phyloP scores from a whole-genome alignment of 1,140 invertebrate genomes.

The Drosophila novamexicana region DNA sequence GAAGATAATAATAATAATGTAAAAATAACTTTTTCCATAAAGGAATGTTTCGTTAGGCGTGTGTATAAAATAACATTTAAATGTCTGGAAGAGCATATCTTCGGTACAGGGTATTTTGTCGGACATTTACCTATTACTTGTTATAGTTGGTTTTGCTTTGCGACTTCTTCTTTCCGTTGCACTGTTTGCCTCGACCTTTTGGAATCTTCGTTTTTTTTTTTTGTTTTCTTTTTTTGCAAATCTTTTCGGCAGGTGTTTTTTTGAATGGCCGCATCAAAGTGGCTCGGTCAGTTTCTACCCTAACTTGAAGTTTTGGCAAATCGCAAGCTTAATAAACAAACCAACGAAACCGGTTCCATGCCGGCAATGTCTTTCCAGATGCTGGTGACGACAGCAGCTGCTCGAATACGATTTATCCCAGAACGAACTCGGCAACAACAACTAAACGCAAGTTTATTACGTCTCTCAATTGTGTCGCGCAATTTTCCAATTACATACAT shows the following conservation, averaged over 20 bases:
- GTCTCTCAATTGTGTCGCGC: constrained; percentile 21
- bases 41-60: too few relatives aligned
- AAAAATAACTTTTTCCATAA: too few relatives aligned
- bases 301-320: constrained; percentile 32
- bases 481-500: constrained; percentile 59
- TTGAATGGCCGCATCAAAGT: constrained; percentile 23
- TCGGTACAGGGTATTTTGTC: neutral
- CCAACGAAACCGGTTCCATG: constrained; percentile 35
- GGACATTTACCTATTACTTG: neutral
- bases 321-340: constrained; percentile 21
- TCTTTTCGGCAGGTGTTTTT: constrained; percentile 45
- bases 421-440: neutral
- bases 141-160: neutral
- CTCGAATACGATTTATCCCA: constrained; percentile 15
- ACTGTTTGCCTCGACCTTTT: constrained; percentile 13
- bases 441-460: constrained; percentile 36
- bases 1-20: too few relatives aligned
- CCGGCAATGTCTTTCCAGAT: constrained; percentile 23
- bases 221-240: constrained; percentile 20
- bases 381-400: constrained; percentile 48
- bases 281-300: constrained; percentile 34
- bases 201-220: neutral
- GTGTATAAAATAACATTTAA: too few relatives aligned
- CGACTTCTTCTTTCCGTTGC: constrained; percentile 1
- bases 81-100: neutral